Percentiles rank a stretch among this genome's conserved stretches.
Conservation (phyloP, 2,888 invertebrate species). For the Nomada fucata region DNA sequence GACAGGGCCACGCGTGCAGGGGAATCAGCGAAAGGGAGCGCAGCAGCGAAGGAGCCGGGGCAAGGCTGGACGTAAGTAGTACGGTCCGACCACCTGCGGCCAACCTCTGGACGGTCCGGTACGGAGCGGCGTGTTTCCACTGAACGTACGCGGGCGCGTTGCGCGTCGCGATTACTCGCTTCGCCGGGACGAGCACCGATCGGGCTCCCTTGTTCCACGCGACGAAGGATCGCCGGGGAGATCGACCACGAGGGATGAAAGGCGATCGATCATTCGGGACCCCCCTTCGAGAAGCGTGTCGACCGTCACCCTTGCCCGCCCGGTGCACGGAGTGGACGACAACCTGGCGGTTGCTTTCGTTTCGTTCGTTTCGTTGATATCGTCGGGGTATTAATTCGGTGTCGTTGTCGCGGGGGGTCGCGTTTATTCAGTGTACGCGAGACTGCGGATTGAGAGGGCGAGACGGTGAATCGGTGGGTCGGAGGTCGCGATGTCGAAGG, state of each 20-base stretch:
- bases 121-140: slow-evolving; percentile 38
- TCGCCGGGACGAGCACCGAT: slow-evolving; percentile 49
- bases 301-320: background rate
- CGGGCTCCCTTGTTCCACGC: slow-evolving; percentile 15
- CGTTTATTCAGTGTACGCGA: no score
- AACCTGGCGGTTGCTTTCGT: background rate
- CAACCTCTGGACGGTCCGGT: slow-evolving; percentile 35
- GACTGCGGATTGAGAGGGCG: no score
- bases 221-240: slow-evolving; percentile 9
- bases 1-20: no score
- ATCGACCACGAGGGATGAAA: slow-evolving; percentile 29
- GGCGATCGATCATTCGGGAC: slow-evolving; percentile 20
- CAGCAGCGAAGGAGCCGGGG: slow-evolving; percentile 23
- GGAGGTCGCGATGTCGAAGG: no score
- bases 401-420: background rate
- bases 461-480: no score
- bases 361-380: background rate
- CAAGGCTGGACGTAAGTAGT: slow-evolving; percentile 45
- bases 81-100: slow-evolving; percentile 59
- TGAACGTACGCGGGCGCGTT: slow-evolving; percentile 41
- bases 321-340: background rate
- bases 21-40: slow-evolving; percentile 25
- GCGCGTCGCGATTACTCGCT: slow-evolving; percentile 43
- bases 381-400: background rate
- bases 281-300: background rate